Evolutionary conservation across 2,797 vertebrate species (phyloP), one percentile per base, ranked within the genome.

Genomic region (Arremon brunneinucha): DNA sequence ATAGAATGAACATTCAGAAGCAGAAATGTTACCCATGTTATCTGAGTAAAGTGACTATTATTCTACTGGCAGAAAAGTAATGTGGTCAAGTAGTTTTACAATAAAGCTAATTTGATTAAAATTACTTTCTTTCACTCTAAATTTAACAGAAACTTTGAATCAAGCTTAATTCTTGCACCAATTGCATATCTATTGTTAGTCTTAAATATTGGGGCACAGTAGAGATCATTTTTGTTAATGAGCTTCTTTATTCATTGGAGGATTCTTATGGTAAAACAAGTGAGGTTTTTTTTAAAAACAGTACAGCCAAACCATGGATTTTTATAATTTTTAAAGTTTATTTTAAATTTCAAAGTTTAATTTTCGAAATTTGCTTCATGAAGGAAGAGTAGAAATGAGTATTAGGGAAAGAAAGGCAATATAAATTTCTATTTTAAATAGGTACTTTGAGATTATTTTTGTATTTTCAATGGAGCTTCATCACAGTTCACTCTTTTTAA

Each of bases 241-340:
- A 74, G 7, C 32, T 56, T 28, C 43, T 84, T 79, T 32, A n/a
- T 46, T 37, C 41, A 10, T 43, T 1, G 1, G 13, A 8, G 0
- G 3, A 12, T 83, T 76, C 67, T 75, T 39, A 37, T 8, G 11
- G 26, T 75, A 55, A 72, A 60, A 37, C 6, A 68, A 30, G 12
- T 30, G 16, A 35, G 4, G 0, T 10, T 14, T 32, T 32, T 44
- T 46, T 18, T 35, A 26, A 35, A 2, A 35, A 19, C 10, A 53
- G 3, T 43, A 22, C 39, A 43, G 27, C 5, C n/a, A 67, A 87
- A 76, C 13, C 5, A 14, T 60, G 35, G 14, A 37, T 77, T 79
- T 8, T 64, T 89, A 14, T 6, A 57, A 46, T 53, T 84, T 83
- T 67, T 67, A 10, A 86, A 65, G 55, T 39, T 24, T 34, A 34